A percentile compares a stretch with the other conserved stretches of the same genome.
Conservation (phyloP, 2,113 vertebrate species). For the Orycteropus afer region DNA sequence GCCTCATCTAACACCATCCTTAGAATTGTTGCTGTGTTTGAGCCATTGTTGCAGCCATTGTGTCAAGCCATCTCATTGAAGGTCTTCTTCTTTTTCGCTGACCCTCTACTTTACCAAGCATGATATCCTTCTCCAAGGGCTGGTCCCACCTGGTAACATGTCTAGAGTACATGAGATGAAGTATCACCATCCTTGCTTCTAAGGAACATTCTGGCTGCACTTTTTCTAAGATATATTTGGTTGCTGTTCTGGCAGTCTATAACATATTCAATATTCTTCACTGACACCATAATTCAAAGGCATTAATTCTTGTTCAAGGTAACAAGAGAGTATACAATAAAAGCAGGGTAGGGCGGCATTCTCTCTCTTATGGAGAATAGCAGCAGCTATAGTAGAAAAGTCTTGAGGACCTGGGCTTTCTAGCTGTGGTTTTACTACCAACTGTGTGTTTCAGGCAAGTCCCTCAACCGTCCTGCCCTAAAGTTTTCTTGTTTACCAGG, state of each 20-base stretch:
- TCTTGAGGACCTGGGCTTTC: neutral
- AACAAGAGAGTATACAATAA: fast-evolving
- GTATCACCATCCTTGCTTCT: neutral
- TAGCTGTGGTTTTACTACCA: neutral
- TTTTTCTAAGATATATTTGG: neutral
- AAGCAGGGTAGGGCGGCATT: fast-evolving
- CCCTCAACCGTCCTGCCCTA: neutral
- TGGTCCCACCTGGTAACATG: neutral
- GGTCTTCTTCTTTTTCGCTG: neutral
- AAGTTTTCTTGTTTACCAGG: neutral
- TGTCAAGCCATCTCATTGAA: too few relatives aligned
- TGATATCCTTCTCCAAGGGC: neutral
- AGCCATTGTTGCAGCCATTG: too few relatives aligned
- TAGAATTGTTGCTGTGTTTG: too few relatives aligned
- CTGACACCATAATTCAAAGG: too few relatives aligned
- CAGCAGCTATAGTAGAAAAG: neutral
- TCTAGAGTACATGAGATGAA: neutral
- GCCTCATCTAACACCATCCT: too few relatives aligned
- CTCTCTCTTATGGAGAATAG: neutral
- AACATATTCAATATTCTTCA: neutral
- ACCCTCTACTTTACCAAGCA: neutral
- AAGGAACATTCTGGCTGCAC: neutral
- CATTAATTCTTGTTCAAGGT: neutral
- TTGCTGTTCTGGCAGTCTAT: neutral
- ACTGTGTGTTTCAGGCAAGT: neutral